These are phyloP conservation scores for Drosophila prolongata DNA, from an alignment of 2,888 invertebrate species.

Conservation along the genomic window DNA sequence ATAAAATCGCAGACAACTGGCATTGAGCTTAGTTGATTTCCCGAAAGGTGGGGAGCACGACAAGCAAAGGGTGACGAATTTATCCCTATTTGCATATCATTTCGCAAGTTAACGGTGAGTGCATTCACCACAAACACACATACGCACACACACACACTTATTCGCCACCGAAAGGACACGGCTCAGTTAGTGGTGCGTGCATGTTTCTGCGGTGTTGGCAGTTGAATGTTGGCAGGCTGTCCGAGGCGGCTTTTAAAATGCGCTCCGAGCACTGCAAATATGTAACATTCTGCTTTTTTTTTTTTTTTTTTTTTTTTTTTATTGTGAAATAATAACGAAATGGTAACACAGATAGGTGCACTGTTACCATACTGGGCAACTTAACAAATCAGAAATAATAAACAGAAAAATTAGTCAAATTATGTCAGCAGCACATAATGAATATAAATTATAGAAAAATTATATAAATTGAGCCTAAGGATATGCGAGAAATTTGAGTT, in stretches of 20 bases:
- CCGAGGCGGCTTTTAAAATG: slow-evolving; percentile 63
- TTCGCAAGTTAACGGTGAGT: slow-evolving; percentile 79
- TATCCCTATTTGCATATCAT: slow-evolving; percentile 83
- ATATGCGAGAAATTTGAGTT: too few relatives aligned
- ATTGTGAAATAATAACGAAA: too few relatives aligned
- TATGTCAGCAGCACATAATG: too few relatives aligned
- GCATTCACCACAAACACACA: slow-evolving; percentile 62
- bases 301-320: too few relatives aligned
- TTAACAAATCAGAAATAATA: too few relatives aligned
- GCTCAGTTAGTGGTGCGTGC: slow-evolving; percentile 17
- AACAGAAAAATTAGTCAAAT: too few relatives aligned
- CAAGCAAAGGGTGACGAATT: slow-evolving; percentile 71
- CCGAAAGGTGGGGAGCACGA: slow-evolving; percentile 4
- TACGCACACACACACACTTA: slow-evolving; percentile 24
- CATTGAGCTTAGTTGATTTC: slow-evolving; percentile 40
- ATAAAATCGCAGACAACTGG: slow-evolving; percentile 10
- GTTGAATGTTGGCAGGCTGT: slow-evolving; percentile 54
- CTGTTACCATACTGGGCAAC: too few relatives aligned
- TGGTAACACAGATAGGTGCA: too few relatives aligned
- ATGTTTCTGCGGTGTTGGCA: slow-evolving; percentile 49
- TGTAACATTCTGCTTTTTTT: too few relatives aligned
- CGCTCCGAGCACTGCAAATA: slow-evolving; percentile 79
- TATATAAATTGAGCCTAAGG: too few relatives aligned
- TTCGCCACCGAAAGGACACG: not conserved
- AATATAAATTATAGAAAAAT: too few relatives aligned